phyloP scores from a whole-genome alignment of 2,888 invertebrate species.

The Chrysolina oricalcia region DNA sequence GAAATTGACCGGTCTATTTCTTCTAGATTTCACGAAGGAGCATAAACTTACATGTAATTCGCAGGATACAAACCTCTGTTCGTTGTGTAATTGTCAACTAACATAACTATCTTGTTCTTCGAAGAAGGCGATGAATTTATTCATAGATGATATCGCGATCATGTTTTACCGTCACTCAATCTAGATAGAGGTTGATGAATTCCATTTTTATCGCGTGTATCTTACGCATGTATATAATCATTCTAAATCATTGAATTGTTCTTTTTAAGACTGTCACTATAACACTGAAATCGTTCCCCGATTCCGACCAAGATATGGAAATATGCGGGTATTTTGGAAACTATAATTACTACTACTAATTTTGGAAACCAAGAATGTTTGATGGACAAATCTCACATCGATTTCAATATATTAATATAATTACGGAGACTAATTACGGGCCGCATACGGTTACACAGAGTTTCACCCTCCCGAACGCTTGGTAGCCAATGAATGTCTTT shows the following conservation, averaged over 20 bases:
- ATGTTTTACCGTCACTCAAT: background rate
- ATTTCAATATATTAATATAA: too few relatives aligned
- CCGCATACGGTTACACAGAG: too few relatives aligned
- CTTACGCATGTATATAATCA: background rate
- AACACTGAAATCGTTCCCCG: background rate
- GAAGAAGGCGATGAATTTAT: background rate
- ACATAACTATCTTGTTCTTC: background rate
- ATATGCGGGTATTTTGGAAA: too few relatives aligned
- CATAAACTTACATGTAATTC: background rate
- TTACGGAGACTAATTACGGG: too few relatives aligned
- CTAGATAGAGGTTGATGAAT: background rate
- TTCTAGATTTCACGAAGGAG: background rate
- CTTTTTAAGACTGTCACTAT: background rate
- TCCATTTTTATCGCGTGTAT: constrained; percentile 10
- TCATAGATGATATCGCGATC: background rate
- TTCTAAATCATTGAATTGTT: background rate
- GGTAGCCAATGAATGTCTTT: too few relatives aligned
- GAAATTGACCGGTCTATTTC: too few relatives aligned
- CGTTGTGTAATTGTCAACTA: background rate
- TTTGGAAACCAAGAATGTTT: too few relatives aligned
- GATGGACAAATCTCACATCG: too few relatives aligned
- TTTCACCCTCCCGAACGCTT: too few relatives aligned
- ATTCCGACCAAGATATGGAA: background rate
- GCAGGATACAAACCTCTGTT: background rate
- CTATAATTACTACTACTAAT: too few relatives aligned